phyloP scores from a whole-genome alignment of 92 coral and sea anemone species.

The Phymanthus crucifer region DNA sequence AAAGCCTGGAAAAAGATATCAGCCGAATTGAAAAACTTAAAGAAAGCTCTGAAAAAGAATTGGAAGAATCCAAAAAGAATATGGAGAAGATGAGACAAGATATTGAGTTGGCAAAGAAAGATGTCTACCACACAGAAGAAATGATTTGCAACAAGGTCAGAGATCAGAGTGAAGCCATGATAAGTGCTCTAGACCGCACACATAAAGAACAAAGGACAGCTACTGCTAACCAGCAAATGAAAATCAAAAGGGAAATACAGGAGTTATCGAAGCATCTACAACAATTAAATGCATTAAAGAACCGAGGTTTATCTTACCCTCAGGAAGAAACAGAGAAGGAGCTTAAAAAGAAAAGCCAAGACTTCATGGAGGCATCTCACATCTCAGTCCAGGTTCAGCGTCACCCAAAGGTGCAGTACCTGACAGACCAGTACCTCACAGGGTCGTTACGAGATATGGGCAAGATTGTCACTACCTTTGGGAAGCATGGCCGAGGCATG shows the following conservation, averaged over 20 bases:
- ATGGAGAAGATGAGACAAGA: not conserved
- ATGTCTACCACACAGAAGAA: not conserved
- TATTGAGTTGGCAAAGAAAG: not conserved
- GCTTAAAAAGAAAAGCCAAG: not conserved
- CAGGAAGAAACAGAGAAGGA: not conserved
- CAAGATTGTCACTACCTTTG: constrained; percentile 4
- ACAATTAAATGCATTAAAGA: not conserved
- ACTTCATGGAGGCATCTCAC: not conserved
- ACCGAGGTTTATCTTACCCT: not conserved
- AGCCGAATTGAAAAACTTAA: not conserved
- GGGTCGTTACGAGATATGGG: not conserved
- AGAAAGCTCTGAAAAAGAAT: not conserved
- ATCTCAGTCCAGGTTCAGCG: not conserved
- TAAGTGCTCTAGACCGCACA: not conserved
- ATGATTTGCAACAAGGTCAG: not conserved
- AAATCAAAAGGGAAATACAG: no score
- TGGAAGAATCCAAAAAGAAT: not conserved
- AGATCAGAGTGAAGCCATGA: not conserved
- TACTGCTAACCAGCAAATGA: no score
- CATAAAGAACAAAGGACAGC: not conserved
- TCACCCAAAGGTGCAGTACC: not conserved
- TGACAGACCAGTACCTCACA: not conserved
- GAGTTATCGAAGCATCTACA: not conserved
- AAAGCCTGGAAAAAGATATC: no score
- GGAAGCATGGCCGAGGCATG: constrained; percentile 16